Conservation (phyloP, 2,797 vertebrate genomes). For the Lemur catta region DNA sequence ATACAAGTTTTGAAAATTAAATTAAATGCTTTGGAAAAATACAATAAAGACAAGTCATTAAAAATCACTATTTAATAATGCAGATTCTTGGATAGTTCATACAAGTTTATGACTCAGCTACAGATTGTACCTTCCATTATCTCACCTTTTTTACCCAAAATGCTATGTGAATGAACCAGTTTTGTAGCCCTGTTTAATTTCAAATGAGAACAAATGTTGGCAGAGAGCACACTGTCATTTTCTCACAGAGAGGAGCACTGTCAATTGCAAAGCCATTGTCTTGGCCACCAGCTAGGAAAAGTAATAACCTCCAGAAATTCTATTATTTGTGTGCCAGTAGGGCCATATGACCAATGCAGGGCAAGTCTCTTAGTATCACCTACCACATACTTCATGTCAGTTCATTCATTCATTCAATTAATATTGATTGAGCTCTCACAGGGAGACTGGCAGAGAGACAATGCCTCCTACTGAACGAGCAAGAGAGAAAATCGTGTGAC, state of each 20-base stretch:
- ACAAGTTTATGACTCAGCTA: neutral
- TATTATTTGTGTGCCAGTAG: constrained; percentile 69
- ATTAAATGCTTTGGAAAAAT: neutral
- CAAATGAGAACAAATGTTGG: constrained; percentile 42
- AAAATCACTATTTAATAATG: neutral
- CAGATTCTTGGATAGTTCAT: constrained; percentile 1
- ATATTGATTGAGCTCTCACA: constrained; percentile 63
- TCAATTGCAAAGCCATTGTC: constrained; percentile 62
- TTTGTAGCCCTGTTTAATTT: constrained; percentile 43
- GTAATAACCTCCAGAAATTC: constrained; percentile 58
- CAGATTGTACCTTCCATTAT: neutral
- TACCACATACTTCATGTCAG: constrained; percentile 75
- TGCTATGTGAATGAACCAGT: neutral
- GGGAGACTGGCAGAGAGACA: constrained; percentile 64
- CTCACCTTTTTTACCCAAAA: constrained; percentile 27
- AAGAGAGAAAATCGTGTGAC: neutral
- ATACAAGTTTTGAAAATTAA: neutral
- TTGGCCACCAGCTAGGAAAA: constrained; percentile 63
- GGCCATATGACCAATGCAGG: constrained; percentile 70
- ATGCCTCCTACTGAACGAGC: neutral
- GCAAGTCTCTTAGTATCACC: constrained; percentile 64
- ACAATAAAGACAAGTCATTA: neutral
- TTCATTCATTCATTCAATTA: constrained; percentile 76
- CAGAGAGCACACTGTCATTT: constrained; percentile 40
- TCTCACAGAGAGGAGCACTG: constrained; percentile 27